Base-by-base conservation (phyloP, 2,113 vertebrate genomes). In the Piaya cayana region DNA sequence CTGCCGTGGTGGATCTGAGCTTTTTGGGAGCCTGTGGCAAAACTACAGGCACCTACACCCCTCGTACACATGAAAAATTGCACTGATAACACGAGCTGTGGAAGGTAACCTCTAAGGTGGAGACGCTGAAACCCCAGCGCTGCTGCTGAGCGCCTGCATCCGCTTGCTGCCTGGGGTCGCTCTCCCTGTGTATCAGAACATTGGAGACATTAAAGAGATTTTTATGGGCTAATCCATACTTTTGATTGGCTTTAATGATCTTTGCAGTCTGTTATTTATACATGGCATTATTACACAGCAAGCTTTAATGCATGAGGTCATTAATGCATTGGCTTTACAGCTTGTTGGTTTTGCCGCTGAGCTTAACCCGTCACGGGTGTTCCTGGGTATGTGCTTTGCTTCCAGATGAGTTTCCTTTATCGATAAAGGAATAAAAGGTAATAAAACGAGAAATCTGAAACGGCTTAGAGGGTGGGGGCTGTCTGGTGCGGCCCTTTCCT, bases 231-330 rank as follows among this genome's bases (percentile, higher is more conserved):
- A 85, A 91, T 95, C 93, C 32, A 86, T 92, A 85, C 47, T 90
- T 95, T 72, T 94, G 95, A 97, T 95, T 95, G 34, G 82, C 75
- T 95, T 92, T 91, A 95, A 91, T 93, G 94, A 69, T 87, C 91
- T 92, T 69, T 92, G 77, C 74, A 79, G 86, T 69, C 86, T 29
- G 60, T 85, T 93, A 92, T 91, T 93, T 91, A 82, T 87, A 68
- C 0, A 1, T 3, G 10, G 70, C 37, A 34, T 83, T 88, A 79
- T 91, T 82, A 72, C 70, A 42, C 36, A 65, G 86, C 5, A 2
- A 87, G 81, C 84, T 85, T 50, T 89, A 84, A 75, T 64, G 81
- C 74, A 32, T 79, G 59, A 86, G 83, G 89, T 76, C 74, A 39
- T 89, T 82, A 85, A 77, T 2, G 14, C 45, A 0, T 32, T 79